A percentile compares a stretch with the other conserved stretches of the same genome.
Evolutionary conservation across 2,797 vertebrate genomes (phyloP).

Genomic region (Phoeniculus purpureus): DNA sequence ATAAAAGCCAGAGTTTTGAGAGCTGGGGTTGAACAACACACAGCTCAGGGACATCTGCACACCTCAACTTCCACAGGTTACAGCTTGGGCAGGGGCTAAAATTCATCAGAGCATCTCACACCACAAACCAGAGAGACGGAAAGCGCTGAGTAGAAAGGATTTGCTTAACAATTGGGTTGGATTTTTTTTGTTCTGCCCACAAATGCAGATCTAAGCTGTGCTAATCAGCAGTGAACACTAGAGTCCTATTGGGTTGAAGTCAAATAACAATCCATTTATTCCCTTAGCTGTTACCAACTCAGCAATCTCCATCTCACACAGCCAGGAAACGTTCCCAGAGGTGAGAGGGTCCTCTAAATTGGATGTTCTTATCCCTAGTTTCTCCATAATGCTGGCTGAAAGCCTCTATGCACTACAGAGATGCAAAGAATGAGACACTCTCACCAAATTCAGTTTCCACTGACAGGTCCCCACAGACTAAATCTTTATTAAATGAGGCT

Average conservation of each 20-base stretch:
- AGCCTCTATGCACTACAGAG: slow-evolving; percentile 7
- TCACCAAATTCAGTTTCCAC: slow-evolving; percentile 66
- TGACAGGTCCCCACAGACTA: slow-evolving; percentile 69
- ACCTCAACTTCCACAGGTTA: neutral
- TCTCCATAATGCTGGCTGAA: slow-evolving; percentile 44
- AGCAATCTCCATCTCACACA: slow-evolving; percentile 49
- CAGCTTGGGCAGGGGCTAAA: neutral
- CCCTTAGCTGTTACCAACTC: slow-evolving; percentile 46
- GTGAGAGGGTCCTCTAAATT: slow-evolving; percentile 25
- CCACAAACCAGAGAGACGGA: neutral
- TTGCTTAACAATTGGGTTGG: slow-evolving; percentile 16
- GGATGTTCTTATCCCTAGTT: slow-evolving; percentile 34
- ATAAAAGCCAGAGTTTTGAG: neutral
- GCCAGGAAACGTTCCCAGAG: slow-evolving; percentile 28
- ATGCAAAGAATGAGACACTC: slow-evolving; percentile 65
- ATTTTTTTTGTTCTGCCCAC: neutral
- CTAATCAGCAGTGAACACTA: slow-evolving; percentile 45
- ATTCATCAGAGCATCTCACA: neutral
- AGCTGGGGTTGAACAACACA: neutral
- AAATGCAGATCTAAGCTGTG: slow-evolving; percentile 28
- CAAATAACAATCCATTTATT: slow-evolving; percentile 44
- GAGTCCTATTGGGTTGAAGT: slow-evolving; percentile 36
- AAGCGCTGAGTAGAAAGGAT: neutral
- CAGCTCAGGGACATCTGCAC: neutral
- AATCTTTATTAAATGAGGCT: slow-evolving; percentile 76